phyloP scores from a whole-genome alignment of 2,888 invertebrate genomes.

The Euphydryas editha region DNA sequence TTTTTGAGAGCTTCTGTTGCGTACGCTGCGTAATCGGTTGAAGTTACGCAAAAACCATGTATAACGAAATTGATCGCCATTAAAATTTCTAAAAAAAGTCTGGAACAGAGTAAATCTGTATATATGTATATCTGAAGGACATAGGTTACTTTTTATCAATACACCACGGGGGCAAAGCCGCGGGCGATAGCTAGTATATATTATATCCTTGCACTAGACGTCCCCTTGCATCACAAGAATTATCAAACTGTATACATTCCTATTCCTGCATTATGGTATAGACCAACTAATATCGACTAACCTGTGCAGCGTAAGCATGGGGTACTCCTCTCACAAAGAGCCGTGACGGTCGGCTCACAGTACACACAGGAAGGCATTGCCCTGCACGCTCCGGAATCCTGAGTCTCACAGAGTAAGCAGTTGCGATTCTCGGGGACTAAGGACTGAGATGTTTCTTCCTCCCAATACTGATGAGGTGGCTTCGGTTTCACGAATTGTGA shows the following conservation, averaged over 20 bases:
- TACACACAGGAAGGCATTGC: slow-evolving; percentile 77
- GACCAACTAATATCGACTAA: slow-evolving; percentile 33
- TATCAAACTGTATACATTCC: no score
- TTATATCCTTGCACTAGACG: no score
- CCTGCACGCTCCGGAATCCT: slow-evolving; percentile 73
- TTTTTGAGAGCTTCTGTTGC: no score
- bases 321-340: slow-evolving; percentile 71
- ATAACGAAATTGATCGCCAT: no score
- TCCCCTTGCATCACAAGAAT: background rate
- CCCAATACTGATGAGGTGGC: slow-evolving; percentile 77
- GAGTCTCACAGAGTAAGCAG: slow-evolving; percentile 72
- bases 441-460: slow-evolving; percentile 70
- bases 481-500: slow-evolving; percentile 74
- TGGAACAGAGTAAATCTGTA: no score
- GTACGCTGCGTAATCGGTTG: no score
- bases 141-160: no score
- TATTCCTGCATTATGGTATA: background rate
- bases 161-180: no score
- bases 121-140: no score
- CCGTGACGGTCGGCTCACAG: slow-evolving; percentile 76
- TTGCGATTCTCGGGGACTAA: slow-evolving; percentile 72
- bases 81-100: no score
- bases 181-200: no score
- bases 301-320: slow-evolving; percentile 75
- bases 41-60: no score